Evolutionary conservation across 2,797 vertebrate genomes (phyloP), one percentile per base, ranked within the genome.

Genomic region (Aldrovandia affinis): DNA sequence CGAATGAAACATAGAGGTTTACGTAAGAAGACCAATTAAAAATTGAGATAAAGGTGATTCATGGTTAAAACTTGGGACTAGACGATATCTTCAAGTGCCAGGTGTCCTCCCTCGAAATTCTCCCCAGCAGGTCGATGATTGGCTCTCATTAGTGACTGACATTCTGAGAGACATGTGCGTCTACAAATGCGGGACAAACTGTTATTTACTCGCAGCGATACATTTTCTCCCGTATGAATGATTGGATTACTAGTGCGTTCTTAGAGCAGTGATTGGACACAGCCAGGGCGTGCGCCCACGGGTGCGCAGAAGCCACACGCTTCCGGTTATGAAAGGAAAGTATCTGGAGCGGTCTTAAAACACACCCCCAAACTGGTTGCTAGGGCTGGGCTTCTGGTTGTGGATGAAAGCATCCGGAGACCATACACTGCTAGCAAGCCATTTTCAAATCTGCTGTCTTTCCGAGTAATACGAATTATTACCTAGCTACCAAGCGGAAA

Each of bases 321-420:
- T 85, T 85, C 84, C 81, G 84, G 54, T 61, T 39, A 78, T 54
- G 81, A 33, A 63, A 54, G 70, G 30, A 81, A 39, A 44, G 54
- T 33, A 47, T 8, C 8, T 20, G 18, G 10, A 7, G 2, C 2
- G 54, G 42, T 33, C 25, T 54, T 54, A 55, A 80, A 42, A 59
- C 83, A 20, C 47, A 73, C 78, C 52, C 54, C 52, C 63, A 22
- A 30, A 30, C 28, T 25, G 36, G 59, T 70, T 82, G 59, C 81
- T 68, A 70, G 39, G 80, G 59, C 63, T 28, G 28, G 28, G 50
- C 55, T 52, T 79, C 20, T 30, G 39, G n/a, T 33, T 65, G 77
- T 79, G 25, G 9, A 1, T 54, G 44, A 44, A 15, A 79, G 22
- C 22, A 47, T 20, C 22, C 36, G 9, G 25, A 44, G 15, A 28